phyloP scores from a whole-genome alignment of 2,113 vertebrate species.

The Crotalus horridus region DNA sequence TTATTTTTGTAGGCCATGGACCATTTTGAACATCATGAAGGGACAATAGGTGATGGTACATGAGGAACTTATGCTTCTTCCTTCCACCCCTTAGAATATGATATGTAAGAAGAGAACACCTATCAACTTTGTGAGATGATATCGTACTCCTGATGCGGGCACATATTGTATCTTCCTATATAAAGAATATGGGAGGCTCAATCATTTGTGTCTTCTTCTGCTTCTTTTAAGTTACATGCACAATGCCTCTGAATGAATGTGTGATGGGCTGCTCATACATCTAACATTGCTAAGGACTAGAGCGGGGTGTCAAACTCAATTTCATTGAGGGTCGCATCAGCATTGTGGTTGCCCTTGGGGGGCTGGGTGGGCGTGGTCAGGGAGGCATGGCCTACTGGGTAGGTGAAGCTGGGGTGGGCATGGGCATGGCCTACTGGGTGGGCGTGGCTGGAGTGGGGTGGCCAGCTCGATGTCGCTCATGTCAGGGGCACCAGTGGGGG shows the following conservation, averaged over 20 bases:
- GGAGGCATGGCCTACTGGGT: too few species aligned
- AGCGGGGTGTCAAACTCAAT: neutral
- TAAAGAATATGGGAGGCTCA: neutral
- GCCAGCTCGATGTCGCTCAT: too few species aligned
- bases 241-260: neutral
- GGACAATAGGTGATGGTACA: neutral
- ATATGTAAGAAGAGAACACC: neutral
- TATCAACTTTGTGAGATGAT: neutral
- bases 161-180: neutral
- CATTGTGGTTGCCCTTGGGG: too few species aligned
- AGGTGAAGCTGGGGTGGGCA: too few species aligned
- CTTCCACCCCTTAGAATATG: neutral
- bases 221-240: neutral
- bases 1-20: neutral
- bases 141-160: neutral
- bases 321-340: too few species aligned
- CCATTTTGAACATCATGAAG: neutral
- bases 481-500: too few species aligned
- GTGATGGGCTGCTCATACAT: neutral
- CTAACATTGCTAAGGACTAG: neutral
- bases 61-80: neutral
- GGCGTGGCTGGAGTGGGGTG: too few species aligned
- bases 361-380: too few species aligned
- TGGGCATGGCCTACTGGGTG: too few species aligned
- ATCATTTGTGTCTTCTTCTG: neutral